Base-by-base conservation (phyloP, 2,113 vertebrate species). In the Callocephalon fimbriatum region DNA sequence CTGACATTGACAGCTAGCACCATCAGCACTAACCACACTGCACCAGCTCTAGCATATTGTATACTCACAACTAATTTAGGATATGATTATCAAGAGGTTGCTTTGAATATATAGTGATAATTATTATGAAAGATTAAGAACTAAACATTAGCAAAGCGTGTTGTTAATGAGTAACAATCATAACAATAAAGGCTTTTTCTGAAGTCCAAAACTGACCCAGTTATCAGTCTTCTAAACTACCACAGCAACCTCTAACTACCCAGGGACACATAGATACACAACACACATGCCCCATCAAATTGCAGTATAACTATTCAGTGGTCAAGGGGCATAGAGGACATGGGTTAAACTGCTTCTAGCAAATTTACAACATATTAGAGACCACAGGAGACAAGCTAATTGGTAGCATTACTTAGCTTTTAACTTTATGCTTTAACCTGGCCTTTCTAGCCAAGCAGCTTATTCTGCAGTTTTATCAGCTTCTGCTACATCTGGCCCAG, bases 261-360 rank as follows among this genome's bases (percentile, higher is more conserved):
- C 71, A 78, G 31, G 45, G 26, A 53, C 15, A 79, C n/a, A 51
- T 2, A 15, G 37, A 51, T 2, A 15, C 4, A 82, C 29, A 85
- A 62, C 45, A 26, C 12, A 45, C 58, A 59, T 0, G 0, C 7
- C 8, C 26, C 53, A 1, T 1, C 1, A 15, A 53, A 53, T 8
- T 86, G 75, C 75, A 58, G 40, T 58, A 72, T 6, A 63, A 23
- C 42, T 65, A 21, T 32, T 17, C 29, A 26, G 27, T 7, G 48
- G 47, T 80, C 59, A 83, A 76, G 72, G 71, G 62, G 62, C 51
- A 74, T 0, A 9, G 0, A 2, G 38, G 58, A 27, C 10, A 26
- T 0, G 3, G 40, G 40, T 44, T 66, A 44, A 94, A 76, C 11
- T 29, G 32, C 53, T 59, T 37, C 51, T 42, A 63, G 63, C 38